Base-by-base conservation (phyloP, 2,797 vertebrate genomes). In the Pelochelys cantorii region DNA sequence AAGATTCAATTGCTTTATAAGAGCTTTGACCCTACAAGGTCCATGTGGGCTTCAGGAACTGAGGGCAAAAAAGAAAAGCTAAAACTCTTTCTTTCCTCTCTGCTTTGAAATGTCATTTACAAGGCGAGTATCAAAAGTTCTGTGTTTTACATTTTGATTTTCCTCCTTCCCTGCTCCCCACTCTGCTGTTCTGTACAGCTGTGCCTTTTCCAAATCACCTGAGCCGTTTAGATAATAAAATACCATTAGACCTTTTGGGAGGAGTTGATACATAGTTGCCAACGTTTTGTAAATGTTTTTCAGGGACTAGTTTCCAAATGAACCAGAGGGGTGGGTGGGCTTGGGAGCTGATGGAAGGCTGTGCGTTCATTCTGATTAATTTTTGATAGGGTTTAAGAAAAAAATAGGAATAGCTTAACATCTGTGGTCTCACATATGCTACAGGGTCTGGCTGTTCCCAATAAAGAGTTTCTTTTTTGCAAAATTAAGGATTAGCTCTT, bases 201-300 rank as follows among this genome's bases (percentile, higher is more conserved):
- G 95, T 89, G 94, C 85, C 93, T 97, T 96, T 97, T 97, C 96
- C 83, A 7, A 96, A 84, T 91, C 85, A 95, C 92, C 95, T 92
- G 96, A 97, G 94, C 88, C 84, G 62, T 94, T 94, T 96, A 94
- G 88, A 90, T 92, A 96, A 94, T 87, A 94, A 94, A 96, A 94
- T n/a, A 75, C 88, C 5, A 1, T 86, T 93, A 95, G 60, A 74
- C 92, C 95, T 96, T 96, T 88, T 85, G 82, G 93, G 95, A 80
- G 94, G 93, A 90, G 90, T 84, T 93, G 88, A 91, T 90, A 89
- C 10, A 62, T 15, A 85, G 57, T 89, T 95, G 96, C 95, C 96
- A 97, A 90, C 82, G 92, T 95, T 96, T 93, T 95, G 90, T 93
- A 92, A 84, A 94, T 93, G 75, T 96, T 95, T 97, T 96, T 95